These are phyloP conservation scores for Theristicus caerulescens DNA, from an alignment of 2,113 vertebrate species.

Conservation along the genomic window DNA sequence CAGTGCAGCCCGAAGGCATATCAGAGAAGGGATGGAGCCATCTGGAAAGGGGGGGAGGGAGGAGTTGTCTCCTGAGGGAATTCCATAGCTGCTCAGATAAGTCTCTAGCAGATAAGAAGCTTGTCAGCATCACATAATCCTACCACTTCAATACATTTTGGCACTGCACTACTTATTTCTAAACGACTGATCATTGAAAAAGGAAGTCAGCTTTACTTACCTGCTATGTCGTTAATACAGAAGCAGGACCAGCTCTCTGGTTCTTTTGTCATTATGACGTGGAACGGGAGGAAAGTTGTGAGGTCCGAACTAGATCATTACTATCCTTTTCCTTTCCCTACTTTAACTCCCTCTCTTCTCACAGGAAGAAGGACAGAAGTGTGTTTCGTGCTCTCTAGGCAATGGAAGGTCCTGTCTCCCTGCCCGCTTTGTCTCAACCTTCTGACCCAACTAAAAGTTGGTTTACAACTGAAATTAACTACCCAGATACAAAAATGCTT, in stretches of 20 bases:
- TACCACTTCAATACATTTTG: neutral
- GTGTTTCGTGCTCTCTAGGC: neutral
- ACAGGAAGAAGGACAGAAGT: neutral
- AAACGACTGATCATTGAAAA: neutral
- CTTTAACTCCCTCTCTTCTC: neutral
- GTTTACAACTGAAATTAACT: neutral
- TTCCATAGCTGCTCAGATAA: neutral
- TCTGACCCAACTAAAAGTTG: neutral
- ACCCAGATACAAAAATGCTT: neutral
- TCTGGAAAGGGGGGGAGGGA: neutral
- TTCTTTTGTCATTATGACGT: neutral
- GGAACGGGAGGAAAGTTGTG: neutral
- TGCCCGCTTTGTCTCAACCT: neutral
- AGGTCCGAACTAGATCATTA: neutral
- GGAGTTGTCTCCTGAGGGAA: neutral
- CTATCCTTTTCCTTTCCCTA: neutral
- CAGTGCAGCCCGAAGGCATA: neutral
- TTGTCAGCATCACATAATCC: neutral
- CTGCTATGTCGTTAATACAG: neutral
- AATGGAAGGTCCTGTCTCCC: neutral
- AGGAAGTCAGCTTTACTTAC: neutral
- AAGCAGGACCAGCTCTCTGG: neutral
- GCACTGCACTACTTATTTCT: neutral
- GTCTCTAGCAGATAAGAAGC: neutral
- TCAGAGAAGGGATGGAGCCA: neutral